phyloP scores from a whole-genome alignment of 2,888 invertebrate species.

The Odontocolon sp. region DNA sequence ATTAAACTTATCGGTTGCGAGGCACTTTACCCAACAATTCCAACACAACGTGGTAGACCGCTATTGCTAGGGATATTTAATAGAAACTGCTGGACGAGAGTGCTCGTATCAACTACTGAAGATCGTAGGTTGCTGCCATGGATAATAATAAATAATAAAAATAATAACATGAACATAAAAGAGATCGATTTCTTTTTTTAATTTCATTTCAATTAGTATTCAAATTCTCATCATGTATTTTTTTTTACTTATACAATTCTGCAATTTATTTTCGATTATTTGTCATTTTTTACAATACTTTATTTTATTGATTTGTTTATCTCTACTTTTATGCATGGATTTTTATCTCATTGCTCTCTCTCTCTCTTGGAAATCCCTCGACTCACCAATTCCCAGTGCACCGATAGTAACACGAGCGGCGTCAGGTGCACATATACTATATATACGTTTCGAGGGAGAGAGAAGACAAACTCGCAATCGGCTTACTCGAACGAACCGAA shows the following conservation, averaged over 20 bases:
- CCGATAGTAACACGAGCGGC: conserved; percentile 26
- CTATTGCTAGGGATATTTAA: conserved; percentile 16
- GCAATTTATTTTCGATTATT: too few species aligned
- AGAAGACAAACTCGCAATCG: conserved; percentile 69
- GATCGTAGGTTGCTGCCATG: neutral
- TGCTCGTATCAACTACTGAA: neutral
- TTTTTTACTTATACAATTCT: too few species aligned
- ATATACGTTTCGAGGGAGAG: conserved; percentile 16
- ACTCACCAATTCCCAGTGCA: conserved; percentile 47
- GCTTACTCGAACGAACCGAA: conserved; percentile 61
- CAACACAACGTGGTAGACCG: conserved; percentile 22
- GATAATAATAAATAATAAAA: conserved; percentile 5
- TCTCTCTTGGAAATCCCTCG: neutral
- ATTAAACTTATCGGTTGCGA: conserved; percentile 64
- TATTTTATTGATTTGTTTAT: too few species aligned
- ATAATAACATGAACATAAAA: too few species aligned
- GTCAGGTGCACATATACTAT: conserved; percentile 28
- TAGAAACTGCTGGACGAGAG: conserved; percentile 19
- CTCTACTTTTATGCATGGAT: neutral
- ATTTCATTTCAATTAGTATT: too few species aligned
- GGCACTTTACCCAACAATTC: conserved; percentile 59
- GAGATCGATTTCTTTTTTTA: too few species aligned
- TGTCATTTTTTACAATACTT: too few species aligned
- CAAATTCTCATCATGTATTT: too few species aligned
- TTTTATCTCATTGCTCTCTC: neutral